Evolutionary conservation across 2,113 vertebrate species (phyloP).

Genomic region (Callaeas wilsoni): DNA sequence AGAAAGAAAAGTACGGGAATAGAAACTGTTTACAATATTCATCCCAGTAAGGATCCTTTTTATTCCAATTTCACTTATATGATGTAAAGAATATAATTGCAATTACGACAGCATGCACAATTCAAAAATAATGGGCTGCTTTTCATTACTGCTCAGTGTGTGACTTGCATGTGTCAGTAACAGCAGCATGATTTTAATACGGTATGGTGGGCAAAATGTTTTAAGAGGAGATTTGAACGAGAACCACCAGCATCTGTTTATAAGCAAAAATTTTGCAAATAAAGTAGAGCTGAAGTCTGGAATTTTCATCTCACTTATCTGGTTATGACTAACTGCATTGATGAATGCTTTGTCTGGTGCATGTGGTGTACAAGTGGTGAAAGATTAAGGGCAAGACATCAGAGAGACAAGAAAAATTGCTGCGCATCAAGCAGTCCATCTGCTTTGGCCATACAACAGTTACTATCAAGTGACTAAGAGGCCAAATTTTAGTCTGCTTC

Average conservation of each 20-base stretch:
- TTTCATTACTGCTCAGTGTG: constrained; percentile 46
- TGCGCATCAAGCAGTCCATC: not conserved
- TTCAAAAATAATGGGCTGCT: not conserved
- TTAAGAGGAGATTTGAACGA: constrained; percentile 14
- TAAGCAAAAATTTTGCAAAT: not conserved
- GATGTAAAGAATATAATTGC: not conserved
- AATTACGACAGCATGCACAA: constrained; percentile 19
- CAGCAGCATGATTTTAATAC: constrained; percentile 9
- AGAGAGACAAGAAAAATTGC: not conserved
- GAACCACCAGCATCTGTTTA: not conserved
- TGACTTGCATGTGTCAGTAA: not conserved
- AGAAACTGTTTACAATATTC: not conserved
- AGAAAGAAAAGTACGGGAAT: not conserved
- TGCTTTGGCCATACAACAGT: constrained; percentile 31
- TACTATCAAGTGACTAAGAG: not conserved
- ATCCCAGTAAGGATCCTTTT: constrained; percentile 15
- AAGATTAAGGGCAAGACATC: constrained; percentile 43
- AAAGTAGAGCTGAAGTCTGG: not conserved
- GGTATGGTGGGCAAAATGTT: not conserved
- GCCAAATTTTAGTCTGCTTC: not conserved
- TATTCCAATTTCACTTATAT: constrained; percentile 1
- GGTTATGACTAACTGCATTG: not conserved
- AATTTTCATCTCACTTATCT: constrained; percentile 7
- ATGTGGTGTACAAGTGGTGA: not conserved
- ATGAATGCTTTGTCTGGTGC: not conserved